phyloP scores from a whole-genome alignment of 2,113 vertebrate genomes.

The Hydrolagus affinis region DNA sequence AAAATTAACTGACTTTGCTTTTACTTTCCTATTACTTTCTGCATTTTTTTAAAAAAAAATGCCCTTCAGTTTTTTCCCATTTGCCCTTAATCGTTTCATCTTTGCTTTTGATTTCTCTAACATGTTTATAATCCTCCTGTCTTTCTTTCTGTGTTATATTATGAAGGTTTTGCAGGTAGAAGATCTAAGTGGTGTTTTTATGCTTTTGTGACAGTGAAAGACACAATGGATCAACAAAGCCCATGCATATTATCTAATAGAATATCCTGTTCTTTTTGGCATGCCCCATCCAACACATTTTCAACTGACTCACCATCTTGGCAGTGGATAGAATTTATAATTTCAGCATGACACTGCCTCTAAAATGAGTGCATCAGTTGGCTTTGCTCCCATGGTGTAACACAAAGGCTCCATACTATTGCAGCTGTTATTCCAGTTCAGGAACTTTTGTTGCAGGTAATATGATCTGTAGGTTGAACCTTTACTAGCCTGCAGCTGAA shows the following conservation, averaged over 20 bases:
- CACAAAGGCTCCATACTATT: neutral
- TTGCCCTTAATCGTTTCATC: no score
- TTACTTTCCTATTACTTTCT: no score
- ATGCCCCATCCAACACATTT: neutral
- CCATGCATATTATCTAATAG: neutral
- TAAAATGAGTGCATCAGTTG: neutral
- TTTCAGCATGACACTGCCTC: neutral
- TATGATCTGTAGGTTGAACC: neutral
- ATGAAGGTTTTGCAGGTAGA: neutral
- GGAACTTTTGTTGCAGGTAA: slow-evolving; percentile 16
- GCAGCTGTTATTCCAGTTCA: slow-evolving; percentile 3
- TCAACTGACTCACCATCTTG: neutral
- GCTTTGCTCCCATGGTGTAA: neutral
- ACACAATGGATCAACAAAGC: neutral
- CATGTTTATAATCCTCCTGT: neutral
- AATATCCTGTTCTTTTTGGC: neutral
- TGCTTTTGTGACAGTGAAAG: neutral
- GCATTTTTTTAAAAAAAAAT: no score
- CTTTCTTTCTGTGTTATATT: neutral
- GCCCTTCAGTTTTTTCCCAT: no score
- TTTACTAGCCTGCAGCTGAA: slow-evolving; percentile 11
- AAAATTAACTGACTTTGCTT: no score
- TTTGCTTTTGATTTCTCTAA: neutral
- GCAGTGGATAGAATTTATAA: neutral
- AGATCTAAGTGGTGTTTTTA: neutral